These are phyloP conservation scores for Chloroclystis v-ata DNA, from an alignment of 2,888 invertebrate genomes.

Conservation along the genomic window DNA sequence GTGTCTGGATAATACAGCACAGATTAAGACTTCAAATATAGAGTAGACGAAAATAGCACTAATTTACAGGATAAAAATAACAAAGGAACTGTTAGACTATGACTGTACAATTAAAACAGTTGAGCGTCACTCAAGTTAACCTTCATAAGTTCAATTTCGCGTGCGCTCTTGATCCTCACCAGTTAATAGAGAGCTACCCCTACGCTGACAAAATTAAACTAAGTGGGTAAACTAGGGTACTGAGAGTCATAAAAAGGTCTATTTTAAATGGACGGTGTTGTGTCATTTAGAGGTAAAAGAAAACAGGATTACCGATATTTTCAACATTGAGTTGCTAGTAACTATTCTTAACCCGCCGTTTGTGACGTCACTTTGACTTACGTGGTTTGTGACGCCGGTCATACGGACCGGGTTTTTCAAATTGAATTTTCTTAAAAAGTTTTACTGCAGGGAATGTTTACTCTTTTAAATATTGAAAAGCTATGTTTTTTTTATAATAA, in stretches of 20 bases:
- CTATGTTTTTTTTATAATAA: too few relatives aligned
- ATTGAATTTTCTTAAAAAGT: too few relatives aligned
- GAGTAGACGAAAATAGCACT: slow-evolving; percentile 11
- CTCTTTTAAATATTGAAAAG: too few relatives aligned
- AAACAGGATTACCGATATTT: too few relatives aligned
- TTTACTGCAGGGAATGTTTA: too few relatives aligned
- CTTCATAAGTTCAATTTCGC: slow-evolving; percentile 59
- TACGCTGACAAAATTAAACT: slow-evolving; percentile 29
- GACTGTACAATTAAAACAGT: slow-evolving; percentile 32
- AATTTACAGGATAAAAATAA: slow-evolving; percentile 24
- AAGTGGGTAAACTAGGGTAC: slow-evolving; percentile 25
- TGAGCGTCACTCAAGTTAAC: slow-evolving; percentile 46
- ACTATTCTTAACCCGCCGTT: too few relatives aligned
- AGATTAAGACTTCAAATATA: not conserved
- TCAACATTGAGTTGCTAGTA: too few relatives aligned
- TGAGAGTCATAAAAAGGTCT: slow-evolving; percentile 41
- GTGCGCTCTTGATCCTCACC: slow-evolving; percentile 49
- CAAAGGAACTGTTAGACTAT: slow-evolving; percentile 35
- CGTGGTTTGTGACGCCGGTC: too few relatives aligned
- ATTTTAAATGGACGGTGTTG: slow-evolving; percentile 48
- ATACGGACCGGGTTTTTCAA: too few relatives aligned
- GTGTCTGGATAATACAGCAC: too few relatives aligned
- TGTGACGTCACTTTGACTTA: too few relatives aligned
- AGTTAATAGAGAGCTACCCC: slow-evolving; percentile 40
- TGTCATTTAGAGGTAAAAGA: too few relatives aligned